Conservation (phyloP, 1,140 invertebrate species). For the Bemisia tabaci region DNA sequence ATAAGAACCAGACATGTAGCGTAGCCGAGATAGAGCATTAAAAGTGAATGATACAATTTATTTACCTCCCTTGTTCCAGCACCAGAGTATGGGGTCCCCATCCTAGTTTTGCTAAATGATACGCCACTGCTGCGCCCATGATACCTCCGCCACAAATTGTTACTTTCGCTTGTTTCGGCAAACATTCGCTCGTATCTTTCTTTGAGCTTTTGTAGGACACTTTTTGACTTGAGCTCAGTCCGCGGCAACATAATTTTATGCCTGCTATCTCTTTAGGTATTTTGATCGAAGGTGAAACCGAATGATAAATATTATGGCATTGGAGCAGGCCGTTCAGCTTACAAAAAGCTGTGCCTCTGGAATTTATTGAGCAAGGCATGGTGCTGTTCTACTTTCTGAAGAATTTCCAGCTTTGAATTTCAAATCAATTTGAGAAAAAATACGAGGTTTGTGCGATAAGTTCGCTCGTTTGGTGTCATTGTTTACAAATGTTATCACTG, state of each 20-base stretch:
- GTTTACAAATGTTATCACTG: too few relatives aligned
- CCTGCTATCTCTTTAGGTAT: background rate
- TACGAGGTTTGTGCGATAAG: background rate
- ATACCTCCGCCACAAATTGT: conserved; percentile 91
- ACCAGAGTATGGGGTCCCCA: conserved; percentile 71
- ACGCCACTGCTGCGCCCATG: conserved; percentile 85
- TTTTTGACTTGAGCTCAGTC: background rate
- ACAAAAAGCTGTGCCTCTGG: background rate
- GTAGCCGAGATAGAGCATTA: too few relatives aligned
- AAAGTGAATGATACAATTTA: background rate
- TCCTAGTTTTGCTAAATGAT: conserved; percentile 75
- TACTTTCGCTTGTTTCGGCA: conserved; percentile 38
- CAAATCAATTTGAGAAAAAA: background rate
- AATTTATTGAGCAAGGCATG: background rate
- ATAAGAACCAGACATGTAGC: too few relatives aligned
- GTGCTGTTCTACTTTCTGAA: too few relatives aligned
- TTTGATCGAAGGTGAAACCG: background rate
- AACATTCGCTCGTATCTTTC: conserved; percentile 3
- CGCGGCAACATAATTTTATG: background rate
- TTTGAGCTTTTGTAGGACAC: too few relatives aligned
- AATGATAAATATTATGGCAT: background rate
- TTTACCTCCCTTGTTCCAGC: conserved; percentile 62
- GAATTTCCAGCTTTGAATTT: background rate
- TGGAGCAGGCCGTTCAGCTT: background rate
- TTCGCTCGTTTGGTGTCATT: background rate